Conservation (phyloP, 2,113 vertebrate genomes). For the Ceyx cyanopectus region DNA sequence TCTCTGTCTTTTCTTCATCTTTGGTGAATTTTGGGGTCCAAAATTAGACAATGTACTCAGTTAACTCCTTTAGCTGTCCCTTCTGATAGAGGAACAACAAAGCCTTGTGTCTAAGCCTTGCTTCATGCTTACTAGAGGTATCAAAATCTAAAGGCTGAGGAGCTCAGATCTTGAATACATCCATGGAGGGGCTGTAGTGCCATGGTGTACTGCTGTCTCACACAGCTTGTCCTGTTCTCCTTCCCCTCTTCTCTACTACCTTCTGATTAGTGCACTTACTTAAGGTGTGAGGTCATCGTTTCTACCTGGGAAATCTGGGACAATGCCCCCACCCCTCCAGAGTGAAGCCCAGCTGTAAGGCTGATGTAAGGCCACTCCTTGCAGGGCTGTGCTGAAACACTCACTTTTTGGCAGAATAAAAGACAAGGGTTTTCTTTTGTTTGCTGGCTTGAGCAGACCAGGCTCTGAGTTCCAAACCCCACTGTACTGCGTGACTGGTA, state of each 20-base stretch:
- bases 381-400: neutral
- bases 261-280: neutral
- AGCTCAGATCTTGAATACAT: neutral
- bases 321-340: neutral
- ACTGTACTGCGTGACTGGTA: conserved; percentile 25
- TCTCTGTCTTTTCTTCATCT: neutral
- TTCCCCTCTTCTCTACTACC: neutral
- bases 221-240: neutral
- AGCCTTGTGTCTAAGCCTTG: neutral
- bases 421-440: neutral
- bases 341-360: neutral
- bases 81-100: neutral
- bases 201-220: neutral
- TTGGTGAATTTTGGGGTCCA: neutral
- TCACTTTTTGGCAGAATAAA: neutral
- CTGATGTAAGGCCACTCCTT: neutral
- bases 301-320: neutral
- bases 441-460: neutral
- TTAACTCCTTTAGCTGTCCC: neutral
- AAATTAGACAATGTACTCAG: neutral
- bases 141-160: neutral
- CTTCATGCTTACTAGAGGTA: neutral
- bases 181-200: neutral
- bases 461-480: neutral
- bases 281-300: accelerated